A percentile compares a stretch with the other conserved stretches of the same genome.
phyloP scores from a whole-genome alignment of 2,113 vertebrate genomes.

The Panthera uncia region DNA sequence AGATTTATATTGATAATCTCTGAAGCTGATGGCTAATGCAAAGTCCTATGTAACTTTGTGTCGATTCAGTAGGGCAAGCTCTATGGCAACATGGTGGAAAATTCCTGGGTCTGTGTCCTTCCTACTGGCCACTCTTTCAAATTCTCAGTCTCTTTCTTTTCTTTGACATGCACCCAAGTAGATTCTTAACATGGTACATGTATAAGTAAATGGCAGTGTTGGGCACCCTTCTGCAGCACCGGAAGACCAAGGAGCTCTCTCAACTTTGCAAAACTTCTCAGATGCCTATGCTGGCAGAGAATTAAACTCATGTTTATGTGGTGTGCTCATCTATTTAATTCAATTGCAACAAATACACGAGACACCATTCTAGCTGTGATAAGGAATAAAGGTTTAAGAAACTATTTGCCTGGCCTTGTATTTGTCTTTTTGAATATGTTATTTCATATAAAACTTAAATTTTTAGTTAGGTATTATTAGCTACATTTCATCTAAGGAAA shows the following conservation, averaged over 20 bases:
- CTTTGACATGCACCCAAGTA: not conserved
- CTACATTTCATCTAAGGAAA: not conserved
- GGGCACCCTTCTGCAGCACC: not conserved
- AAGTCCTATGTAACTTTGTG: not conserved
- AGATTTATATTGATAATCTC: not conserved
- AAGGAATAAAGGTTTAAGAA: not conserved
- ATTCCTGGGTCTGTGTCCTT: not conserved
- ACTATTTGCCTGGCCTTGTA: not conserved
- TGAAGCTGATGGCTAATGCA: not conserved
- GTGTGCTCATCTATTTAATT: not conserved
- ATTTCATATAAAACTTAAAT: not conserved
- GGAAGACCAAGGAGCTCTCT: not conserved
- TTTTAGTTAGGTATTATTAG: not conserved
- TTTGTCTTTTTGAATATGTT: not conserved
- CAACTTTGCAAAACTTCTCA: not conserved
- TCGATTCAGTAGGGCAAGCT: not conserved
- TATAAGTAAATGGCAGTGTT: not conserved
- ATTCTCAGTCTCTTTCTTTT: not conserved
- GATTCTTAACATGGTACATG: not conserved
- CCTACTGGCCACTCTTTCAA: not conserved
- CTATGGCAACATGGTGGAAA: not conserved
- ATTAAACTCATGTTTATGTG: not conserved
- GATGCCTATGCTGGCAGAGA: not conserved
- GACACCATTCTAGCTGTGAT: not conserved
- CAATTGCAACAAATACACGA: not conserved